Conservation (phyloP, 2,888 invertebrate genomes). For the Philereme vetulata region DNA sequence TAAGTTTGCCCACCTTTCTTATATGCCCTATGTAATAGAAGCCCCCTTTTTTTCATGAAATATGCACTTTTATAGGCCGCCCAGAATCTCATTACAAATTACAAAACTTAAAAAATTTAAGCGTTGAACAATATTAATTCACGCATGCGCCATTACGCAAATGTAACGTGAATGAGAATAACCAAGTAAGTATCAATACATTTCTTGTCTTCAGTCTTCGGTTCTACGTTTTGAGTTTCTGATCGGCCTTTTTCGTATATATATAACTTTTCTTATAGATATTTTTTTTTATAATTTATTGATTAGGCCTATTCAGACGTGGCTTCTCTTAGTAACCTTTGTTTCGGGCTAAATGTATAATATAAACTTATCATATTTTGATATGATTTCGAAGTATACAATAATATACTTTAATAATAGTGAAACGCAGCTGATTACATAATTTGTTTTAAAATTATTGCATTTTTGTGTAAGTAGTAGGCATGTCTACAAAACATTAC, state of each 20-base stretch:
- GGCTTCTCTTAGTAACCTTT: constrained; percentile 15
- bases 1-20: constrained; percentile 20
- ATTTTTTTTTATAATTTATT: constrained; percentile 6
- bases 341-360: constrained; percentile 21
- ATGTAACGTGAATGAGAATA: too few relatives aligned
- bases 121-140: too few relatives aligned
- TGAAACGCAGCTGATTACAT: constrained; percentile 25
- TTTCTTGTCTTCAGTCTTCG: too few relatives aligned
- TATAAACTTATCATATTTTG: constrained; percentile 19
- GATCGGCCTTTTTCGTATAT: not conserved
- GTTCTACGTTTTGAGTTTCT: too few relatives aligned
- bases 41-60: not conserved
- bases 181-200: too few relatives aligned
- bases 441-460: constrained; percentile 25
- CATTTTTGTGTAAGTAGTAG: constrained; percentile 7
- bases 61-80: too few relatives aligned
- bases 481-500: too few relatives aligned
- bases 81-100: too few relatives aligned
- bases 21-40: constrained; percentile 1
- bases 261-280: constrained; percentile 1
- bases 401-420: constrained; percentile 17
- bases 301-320: constrained; percentile 28
- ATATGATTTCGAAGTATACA: too few relatives aligned
- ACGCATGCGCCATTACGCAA: too few relatives aligned
- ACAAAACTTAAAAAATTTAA: too few relatives aligned